phyloP scores from a whole-genome alignment of 2,888 invertebrate genomes.

The Drosophila ezoana region DNA sequence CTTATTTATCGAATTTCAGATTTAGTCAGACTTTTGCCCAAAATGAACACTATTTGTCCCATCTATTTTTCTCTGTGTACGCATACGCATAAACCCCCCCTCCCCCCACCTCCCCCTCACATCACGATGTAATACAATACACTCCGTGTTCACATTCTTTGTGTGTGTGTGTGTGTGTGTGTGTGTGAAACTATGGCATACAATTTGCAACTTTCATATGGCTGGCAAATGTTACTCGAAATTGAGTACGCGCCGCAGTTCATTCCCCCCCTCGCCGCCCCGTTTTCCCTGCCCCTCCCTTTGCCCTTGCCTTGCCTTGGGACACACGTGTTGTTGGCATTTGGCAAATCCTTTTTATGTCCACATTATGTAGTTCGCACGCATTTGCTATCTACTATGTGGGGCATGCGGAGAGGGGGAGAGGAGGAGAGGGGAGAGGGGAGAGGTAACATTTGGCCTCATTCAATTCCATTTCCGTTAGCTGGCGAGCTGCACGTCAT shows the following conservation, averaged over 20 bases:
- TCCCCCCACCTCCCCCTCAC: neutral
- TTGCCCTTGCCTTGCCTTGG: neutral
- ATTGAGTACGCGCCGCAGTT: slow-evolving; percentile 47
- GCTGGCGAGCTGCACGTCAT: slow-evolving; percentile 64
- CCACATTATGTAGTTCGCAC: slow-evolving; percentile 79
- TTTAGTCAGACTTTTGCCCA: no score
- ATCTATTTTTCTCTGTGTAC: no score
- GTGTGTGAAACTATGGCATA: slow-evolving; percentile 59
- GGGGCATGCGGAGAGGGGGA: neutral
- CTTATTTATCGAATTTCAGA: no score
- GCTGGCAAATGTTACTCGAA: slow-evolving; percentile 42
- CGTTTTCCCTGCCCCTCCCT: neutral
- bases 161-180: slow-evolving; percentile 5
- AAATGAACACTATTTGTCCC: no score
- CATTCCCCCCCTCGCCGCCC: neutral
- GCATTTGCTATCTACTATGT: slow-evolving; percentile 60
- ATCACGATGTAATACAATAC: slow-evolving; percentile 18
- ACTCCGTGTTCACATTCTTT: neutral
- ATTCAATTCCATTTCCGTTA: slow-evolving; percentile 75
- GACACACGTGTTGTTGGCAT: slow-evolving; percentile 30
- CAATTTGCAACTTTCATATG: slow-evolving; percentile 75
- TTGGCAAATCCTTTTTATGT: slow-evolving; percentile 83
- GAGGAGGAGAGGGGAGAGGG: neutral
- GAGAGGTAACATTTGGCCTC: slow-evolving; percentile 58
- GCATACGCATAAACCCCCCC: no score